Base-by-base conservation (phyloP, 2,113 vertebrate species). In the Trochalopteron elliotii region DNA sequence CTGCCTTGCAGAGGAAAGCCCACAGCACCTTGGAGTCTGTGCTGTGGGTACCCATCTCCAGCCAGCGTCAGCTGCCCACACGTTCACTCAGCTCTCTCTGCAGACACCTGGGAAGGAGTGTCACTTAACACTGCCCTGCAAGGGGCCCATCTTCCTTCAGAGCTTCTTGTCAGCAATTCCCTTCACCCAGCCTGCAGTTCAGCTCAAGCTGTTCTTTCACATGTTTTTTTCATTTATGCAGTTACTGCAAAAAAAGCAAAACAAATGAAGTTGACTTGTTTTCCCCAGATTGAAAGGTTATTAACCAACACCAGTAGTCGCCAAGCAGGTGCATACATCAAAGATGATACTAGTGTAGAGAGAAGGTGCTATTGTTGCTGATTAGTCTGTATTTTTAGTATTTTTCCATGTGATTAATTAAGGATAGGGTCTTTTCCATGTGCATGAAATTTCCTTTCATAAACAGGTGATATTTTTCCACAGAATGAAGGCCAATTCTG, bases 401-500 rank as follows among this genome's bases (percentile, higher is more conserved):
- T 76, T 91, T 96, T 95, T 92, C 61, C 77, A 33, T 72, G 61
- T 65, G 45, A 79, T 94, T 96, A 76, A 95, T 84, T 94, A 94
- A 87, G 57, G 74, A 79, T 72, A 91, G 52, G 7, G 14, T 71
- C 40, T 84, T 94, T 97, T 89, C 83, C 1, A 0, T 53, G 15
- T 37, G 28, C 65, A 61, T 57, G 68, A 85, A 84, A 91, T 96
- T 96, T 95, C 91, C 87, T 93, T 91, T 91, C 30, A 37, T 87
- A 96, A 95, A 89, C 53, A 7, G 0, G 44, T 82, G 53, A 75
- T 91, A 49, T 91, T 95, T 97, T 96, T 82, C 94, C 93, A 87
- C 47, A 89, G 57, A 89, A 64, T 61, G 81, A 72, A 87, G 37
- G 94, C 95, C 96, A 96, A 89, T 93, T 95, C 87, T 97, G 94